Conservation (phyloP, 2,797 vertebrate species). For the Danionella dracula region DNA sequence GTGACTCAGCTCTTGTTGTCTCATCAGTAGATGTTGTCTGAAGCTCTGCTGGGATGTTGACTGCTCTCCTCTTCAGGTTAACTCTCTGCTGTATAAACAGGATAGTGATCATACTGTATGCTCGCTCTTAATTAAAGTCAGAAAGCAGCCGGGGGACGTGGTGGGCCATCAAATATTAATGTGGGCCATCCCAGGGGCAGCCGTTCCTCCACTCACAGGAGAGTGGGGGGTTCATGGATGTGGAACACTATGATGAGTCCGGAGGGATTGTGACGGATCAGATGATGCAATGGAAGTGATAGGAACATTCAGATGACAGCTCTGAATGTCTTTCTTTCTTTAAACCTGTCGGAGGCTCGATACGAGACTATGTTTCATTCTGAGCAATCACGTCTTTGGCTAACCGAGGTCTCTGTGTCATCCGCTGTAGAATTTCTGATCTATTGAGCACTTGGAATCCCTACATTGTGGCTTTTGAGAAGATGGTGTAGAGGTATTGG, state of each 20-base stretch:
- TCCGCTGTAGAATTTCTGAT: too few species aligned
- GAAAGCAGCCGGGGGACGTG: conserved; percentile 43
- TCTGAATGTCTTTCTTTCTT: conserved; percentile 7
- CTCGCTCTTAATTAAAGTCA: conserved; percentile 62
- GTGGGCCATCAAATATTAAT: conserved; percentile 64
- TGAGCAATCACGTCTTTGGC: too few species aligned
- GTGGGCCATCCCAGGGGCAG: conserved; percentile 39
- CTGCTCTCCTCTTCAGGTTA: conserved; percentile 43
- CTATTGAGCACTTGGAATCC: too few species aligned
- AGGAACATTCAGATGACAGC: not conserved
- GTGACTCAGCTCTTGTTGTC: not conserved
- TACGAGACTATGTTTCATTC: conserved; percentile 2
- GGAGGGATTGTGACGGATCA: conserved; percentile 25
- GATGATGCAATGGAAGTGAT: conserved; percentile 33
- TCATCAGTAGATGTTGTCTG: conserved; percentile 13
- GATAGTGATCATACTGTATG: conserved; percentile 39
- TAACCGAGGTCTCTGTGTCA: too few species aligned
- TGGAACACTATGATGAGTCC: conserved; percentile 21
- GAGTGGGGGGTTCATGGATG: not conserved
- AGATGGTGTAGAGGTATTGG: too few species aligned
- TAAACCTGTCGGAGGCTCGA: not conserved
- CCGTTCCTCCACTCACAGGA: conserved; percentile 2
- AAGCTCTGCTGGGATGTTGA: conserved; percentile 46
- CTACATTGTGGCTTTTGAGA: too few species aligned
- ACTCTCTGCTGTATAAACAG: conserved; percentile 48